Evolutionary conservation across 2,797 vertebrate species (phyloP), one percentile per base, ranked within the genome.

Genomic region (Tolypeutes matacus): DNA sequence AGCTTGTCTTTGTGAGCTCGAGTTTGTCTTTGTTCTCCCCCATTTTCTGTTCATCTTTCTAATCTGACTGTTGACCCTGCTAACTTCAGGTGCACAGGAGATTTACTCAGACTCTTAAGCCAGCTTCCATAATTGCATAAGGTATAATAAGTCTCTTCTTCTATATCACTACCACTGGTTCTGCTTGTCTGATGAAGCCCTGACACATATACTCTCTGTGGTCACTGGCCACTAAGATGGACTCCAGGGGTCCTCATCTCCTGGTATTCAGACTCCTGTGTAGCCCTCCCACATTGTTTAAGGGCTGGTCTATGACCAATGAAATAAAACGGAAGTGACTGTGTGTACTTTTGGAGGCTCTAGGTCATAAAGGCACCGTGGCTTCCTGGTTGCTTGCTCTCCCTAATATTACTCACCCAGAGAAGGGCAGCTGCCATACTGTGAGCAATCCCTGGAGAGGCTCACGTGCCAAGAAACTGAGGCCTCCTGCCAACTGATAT

Each of bases 391-490:
- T 75, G 3, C 56, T 42, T 13, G 49, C 14, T 53, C 18, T n/a
- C 27, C 53, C 21, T 49, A 21, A 56, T 56, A 70, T 78, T 91
- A 18, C 7, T 72, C 84, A 5, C 15, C 13, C 80, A 73, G 62
- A 23, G 77, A 62, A 75, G 88, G 20, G n/a, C 7, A 27, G 36
- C 34, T 93, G 60, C 8, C 8, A 73, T 39, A 36, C 73, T 23
- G 5, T 65, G 31, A 94, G 21, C 12, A 85, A 73, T 39, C 29
- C 12, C 89, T 29, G 46, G 42, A 69, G 13, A 67, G 21, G 10
- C 39, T 89, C 31, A 46, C 34, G 65, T 60, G 95, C 78, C 13
- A 13, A 86, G 21, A 95, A 89, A 83, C 31, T 49, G 69, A 86
- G 62, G 49, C 13, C 8, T 86, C 62, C 75, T 51, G 1, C 69